Evolutionary conservation across 2,797 vertebrate genomes (phyloP).

Genomic region (Hirundo rustica): DNA sequence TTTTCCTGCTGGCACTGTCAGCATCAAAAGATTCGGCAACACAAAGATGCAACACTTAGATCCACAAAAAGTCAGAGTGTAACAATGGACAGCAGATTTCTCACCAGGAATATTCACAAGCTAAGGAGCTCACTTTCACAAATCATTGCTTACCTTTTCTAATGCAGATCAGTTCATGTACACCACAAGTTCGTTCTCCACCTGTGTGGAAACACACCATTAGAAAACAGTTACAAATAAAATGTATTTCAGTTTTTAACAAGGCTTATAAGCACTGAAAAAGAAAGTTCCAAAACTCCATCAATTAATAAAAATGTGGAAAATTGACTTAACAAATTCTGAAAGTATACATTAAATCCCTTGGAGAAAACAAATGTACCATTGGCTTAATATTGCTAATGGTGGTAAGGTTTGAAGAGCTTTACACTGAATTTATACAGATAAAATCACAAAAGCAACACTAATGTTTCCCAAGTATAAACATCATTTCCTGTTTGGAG

Average conservation of each 20-base stretch:
- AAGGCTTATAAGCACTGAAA: not conserved
- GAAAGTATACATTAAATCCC: not conserved
- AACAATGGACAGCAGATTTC: not conserved
- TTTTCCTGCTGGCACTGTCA: not conserved
- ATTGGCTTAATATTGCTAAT: not conserved
- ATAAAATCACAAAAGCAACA: not conserved
- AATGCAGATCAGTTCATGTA: conserved; percentile 97
- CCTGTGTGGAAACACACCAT: conserved; percentile 79
- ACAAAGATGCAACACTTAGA: not conserved
- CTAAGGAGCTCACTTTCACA: not conserved
- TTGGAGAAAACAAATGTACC: not conserved
- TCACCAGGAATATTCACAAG: not conserved
- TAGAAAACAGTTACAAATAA: conserved; percentile 18
- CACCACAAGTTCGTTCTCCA: conserved; percentile 96
- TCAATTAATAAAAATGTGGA: not conserved
- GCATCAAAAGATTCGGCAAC: not conserved
- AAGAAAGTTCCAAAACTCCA: not conserved
- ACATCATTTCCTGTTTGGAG: not conserved
- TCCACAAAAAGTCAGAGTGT: not conserved
- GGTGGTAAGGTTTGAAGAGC: not conserved
- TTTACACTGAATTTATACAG: not conserved
- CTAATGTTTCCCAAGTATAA: not conserved
- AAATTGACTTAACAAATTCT: not conserved
- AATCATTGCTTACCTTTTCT: conserved; percentile 88
- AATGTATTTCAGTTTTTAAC: not conserved